Evolutionary conservation across 2,888 invertebrate genomes (phyloP).

Genomic region (Standfussiana lucernea): DNA sequence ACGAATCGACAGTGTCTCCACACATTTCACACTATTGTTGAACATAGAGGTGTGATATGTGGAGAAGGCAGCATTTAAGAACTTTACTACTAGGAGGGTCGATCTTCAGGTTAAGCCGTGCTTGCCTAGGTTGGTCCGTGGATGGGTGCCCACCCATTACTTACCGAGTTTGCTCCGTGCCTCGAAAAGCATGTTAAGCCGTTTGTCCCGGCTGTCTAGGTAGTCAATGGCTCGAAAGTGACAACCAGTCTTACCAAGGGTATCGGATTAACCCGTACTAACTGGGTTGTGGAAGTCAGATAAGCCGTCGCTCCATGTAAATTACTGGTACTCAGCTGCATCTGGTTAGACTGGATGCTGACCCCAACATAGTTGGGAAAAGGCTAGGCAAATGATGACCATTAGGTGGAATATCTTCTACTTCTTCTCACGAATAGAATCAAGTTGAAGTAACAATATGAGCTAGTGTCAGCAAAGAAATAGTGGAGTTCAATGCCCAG

Average conservation of each 20-base stretch:
- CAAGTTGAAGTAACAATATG: too few species aligned
- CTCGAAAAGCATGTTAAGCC: not conserved
- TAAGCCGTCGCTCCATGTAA: too few species aligned
- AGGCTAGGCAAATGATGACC: too few species aligned
- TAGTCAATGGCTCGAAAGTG: not conserved
- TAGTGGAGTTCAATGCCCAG: too few species aligned
- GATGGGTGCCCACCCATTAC: not conserved
- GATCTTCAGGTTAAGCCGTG: not conserved
- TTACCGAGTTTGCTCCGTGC: not conserved
- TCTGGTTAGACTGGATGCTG: not conserved
- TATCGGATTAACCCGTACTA: too few species aligned
- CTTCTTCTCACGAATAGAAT: too few species aligned
- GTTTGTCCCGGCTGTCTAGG: not conserved
- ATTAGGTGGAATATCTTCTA: too few species aligned
- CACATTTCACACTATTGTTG: conserved; percentile 81
- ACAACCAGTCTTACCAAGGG: not conserved
- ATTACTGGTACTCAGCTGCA: not conserved
- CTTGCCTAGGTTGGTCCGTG: not conserved
- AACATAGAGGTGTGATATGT: not conserved
- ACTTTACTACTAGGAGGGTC: not conserved
- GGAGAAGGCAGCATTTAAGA: conserved; percentile 9
- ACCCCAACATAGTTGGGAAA: not conserved
- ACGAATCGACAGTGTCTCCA: conserved; percentile 65
- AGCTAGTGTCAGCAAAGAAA: too few species aligned
- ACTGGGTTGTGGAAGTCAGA: not conserved